Conservation (phyloP, 1,140 invertebrate genomes). For the Ganaspis sp. region DNA sequence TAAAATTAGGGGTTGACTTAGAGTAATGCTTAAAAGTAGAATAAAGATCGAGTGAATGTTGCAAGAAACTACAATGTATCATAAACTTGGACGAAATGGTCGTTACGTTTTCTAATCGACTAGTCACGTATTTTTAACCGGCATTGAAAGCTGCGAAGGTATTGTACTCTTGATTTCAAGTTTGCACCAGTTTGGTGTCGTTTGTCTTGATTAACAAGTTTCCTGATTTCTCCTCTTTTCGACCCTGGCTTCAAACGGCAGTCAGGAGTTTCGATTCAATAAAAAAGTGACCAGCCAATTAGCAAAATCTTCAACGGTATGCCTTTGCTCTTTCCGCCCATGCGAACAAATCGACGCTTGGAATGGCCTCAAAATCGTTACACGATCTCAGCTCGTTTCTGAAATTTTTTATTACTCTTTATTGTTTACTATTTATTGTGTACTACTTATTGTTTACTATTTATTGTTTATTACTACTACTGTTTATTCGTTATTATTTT, state of each 20-base stretch:
- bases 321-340: conserved; percentile 72
- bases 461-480: too few species aligned
- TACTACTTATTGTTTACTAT: too few species aligned
- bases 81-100: neutral
- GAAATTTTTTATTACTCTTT: too few species aligned
- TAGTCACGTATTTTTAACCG: conserved; percentile 61
- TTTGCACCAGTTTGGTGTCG: conserved; percentile 13
- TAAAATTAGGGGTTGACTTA: too few species aligned
- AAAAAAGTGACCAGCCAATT: conserved; percentile 71
- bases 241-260: neutral
- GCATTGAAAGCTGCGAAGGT: conserved; percentile 5
- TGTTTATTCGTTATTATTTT: too few species aligned
- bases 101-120: conserved; percentile 55
- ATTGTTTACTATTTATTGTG: too few species aligned
- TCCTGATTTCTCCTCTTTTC: conserved; percentile 15
- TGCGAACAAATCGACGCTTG: conserved; percentile 70
- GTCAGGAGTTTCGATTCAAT: conserved; percentile 36
- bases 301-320: conserved; percentile 67
- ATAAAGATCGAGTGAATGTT: neutral
- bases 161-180: conserved; percentile 14
- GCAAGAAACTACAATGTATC: neutral
- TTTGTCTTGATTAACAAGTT: neutral
- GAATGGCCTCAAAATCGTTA: conserved; percentile 69
- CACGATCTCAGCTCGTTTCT: conserved; percentile 68
- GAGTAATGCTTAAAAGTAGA: too few species aligned